Base-by-base conservation (phyloP, 2,888 invertebrate genomes). In the Tipula confusa region DNA sequence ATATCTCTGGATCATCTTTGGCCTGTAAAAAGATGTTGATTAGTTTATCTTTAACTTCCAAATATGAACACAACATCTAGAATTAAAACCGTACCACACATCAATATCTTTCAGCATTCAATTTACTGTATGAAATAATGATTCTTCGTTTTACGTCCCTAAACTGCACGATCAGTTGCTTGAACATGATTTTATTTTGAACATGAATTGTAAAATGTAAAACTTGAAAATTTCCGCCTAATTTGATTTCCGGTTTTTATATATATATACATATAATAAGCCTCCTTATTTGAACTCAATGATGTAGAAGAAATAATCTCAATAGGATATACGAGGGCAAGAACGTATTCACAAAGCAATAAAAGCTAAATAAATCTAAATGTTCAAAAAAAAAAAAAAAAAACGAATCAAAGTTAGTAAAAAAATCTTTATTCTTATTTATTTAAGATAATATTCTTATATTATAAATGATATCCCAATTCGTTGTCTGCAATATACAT, bases 331-430 rank as follows among this genome's bases (percentile, higher is more conserved):
- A 64, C 2, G 24, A 24, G 64, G 24, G 18, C 18, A 24, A 24
- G 64, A 15, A 64, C 9, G 24, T 64, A 64, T 24, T 24, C 64
- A 24, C 64, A 64, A 64, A 64, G 64, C 64, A 64, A 64, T 64
- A 64, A 64, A 64, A 64, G 64, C 64, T 64, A 64, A 64, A 64
- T 64, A 64, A 64, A 64, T 64, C 64, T 64, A 64, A 64, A 64
- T 64, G n/a, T n/a, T n/a, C n/a, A n/a, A n/a, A n/a, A n/a, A n/a
- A n/a, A 64, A n/a, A n/a, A 43, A 36, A 64, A 64, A 64, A 64
- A 64, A 64, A 64, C 24, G 64, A 64, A 64, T 64, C 64, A 64
- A 64, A 64, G 64, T 64, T 24, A 64, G 64, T 64, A 64, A 64
- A 64, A 64, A 64, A 64, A 64, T 64, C 64, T 64, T 7, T 64